Percentiles rank a stretch among this genome's conserved stretches.
Conservation (phyloP, 2,113 vertebrate genomes). For the Menidia beryllina region DNA sequence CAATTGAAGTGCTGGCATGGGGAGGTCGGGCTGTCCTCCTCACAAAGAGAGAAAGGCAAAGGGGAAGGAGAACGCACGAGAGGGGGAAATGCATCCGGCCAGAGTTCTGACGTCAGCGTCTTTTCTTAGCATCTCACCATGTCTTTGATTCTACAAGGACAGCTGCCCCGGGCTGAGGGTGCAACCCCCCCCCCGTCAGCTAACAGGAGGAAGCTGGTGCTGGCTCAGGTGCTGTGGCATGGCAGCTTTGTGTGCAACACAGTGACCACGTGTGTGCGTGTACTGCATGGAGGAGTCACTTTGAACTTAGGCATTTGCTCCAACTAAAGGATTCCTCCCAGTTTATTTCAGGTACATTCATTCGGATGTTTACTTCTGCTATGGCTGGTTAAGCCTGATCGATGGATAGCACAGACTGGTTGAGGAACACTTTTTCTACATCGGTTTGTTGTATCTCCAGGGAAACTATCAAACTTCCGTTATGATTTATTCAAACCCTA, state of each 20-base stretch:
- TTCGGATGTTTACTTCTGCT: no score
- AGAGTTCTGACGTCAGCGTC: conserved; percentile 51
- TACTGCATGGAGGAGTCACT: conserved; percentile 14
- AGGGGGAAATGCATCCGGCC: conserved; percentile 3
- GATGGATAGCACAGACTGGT: no score
- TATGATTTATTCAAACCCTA: no score
- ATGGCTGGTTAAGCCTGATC: no score
- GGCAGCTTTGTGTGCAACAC: conserved; percentile 2
- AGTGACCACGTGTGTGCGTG: background rate
- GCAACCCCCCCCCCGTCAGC: conserved; percentile 31
- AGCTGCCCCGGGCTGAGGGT: conserved; percentile 54
- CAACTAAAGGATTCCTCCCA: background rate
- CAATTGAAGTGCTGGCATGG: conserved; percentile 65
- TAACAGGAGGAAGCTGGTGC: conserved; percentile 20
- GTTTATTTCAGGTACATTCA: no score
- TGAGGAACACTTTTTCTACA: background rate
- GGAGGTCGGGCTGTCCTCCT: conserved; percentile 51
- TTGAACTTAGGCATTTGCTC: background rate
- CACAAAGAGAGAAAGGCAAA: conserved; percentile 33
- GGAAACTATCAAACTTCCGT: background rate
- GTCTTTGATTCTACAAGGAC: conserved; percentile 55
- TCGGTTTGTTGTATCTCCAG: conserved; percentile 12
- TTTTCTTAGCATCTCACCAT: conserved; percentile 54
- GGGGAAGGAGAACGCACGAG: conserved; percentile 5
- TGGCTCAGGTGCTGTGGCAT: conserved; percentile 12